Evolutionary conservation across 2,113 vertebrate species (phyloP), one percentile per base, ranked within the genome.

Genomic region (Telmatochromis sp.): DNA sequence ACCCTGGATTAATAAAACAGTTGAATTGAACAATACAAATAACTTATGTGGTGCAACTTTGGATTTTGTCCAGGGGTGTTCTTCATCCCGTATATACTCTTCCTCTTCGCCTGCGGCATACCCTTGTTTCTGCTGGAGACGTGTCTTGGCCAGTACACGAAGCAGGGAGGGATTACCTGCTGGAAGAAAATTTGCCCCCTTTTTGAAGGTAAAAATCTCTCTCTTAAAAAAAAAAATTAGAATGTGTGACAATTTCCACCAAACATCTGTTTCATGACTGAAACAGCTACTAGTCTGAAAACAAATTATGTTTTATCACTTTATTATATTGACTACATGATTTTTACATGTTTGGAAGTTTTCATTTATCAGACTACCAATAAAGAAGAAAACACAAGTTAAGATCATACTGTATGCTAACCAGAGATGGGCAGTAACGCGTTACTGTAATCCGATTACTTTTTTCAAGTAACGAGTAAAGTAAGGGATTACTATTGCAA

Each of bases 181-280:
- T 97, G 97, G 97, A 95, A 79, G 85, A 96, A 96, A 81, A 94
- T 97, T 2, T 97, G 97, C 84, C 97, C 97, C n/a, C 91, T 97
- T 23, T 97, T 97, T 95, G 94, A 95, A 95, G 97, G 97, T 97
- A 94, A 94, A 82, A 10, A 23, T 83, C n/a, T 37, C 4, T 15
- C 37, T 58, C n/a, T 35, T 79, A 2, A 14, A 57, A 9, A 9
- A 58, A 57, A 28, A 26, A 17, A 58, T 2, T 28, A 2, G 14
- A 47, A 75, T 45, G 26, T 50, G 17, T 65, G 60, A 37, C 26
- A n/a, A 65, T 65, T 65, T 65, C 31, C 31, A 37, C 31, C 31
- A 68, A 68, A 68, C 63, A 21, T 37, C 11, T 54, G 53, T 54
- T 54, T 54, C 60, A 68, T 37, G 58, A 35, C 17, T 63, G 17